These are phyloP conservation scores for Gnathonemus echidnorhynchus DNA, from an alignment of 2,113 vertebrate genomes.

Conservation along the genomic window DNA sequence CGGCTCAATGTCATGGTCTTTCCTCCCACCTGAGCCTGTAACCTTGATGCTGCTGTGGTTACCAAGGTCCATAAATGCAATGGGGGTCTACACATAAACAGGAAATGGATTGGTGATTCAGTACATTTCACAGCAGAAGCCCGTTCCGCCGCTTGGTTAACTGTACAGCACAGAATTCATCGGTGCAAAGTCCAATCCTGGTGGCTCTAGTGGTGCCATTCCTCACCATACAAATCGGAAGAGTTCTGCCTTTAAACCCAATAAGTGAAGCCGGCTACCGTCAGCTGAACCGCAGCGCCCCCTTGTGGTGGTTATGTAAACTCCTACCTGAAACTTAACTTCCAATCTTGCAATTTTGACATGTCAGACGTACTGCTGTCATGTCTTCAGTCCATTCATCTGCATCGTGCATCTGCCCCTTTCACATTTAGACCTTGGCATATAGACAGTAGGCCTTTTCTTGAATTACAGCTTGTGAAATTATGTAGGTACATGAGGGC, in stretches of 20 bases:
- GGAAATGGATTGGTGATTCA: background rate
- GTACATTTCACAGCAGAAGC: background rate
- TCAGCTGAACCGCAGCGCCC: slow-evolving; percentile 55
- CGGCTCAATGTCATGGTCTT: background rate
- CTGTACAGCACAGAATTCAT: background rate
- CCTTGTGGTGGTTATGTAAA: slow-evolving; percentile 57
- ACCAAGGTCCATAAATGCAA: background rate
- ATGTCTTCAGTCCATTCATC: background rate
- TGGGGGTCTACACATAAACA: background rate
- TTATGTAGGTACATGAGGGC: background rate
- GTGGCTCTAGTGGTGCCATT: background rate
- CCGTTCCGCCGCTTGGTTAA: background rate
- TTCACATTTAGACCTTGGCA: background rate
- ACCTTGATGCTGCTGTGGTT: background rate
- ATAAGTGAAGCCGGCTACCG: slow-evolving; percentile 27
- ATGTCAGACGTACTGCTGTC: background rate
- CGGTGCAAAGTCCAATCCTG: background rate
- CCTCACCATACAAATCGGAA: background rate
- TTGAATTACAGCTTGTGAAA: background rate
- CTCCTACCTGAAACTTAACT: slow-evolving; percentile 46
- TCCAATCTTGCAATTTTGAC: background rate
- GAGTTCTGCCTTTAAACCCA: background rate
- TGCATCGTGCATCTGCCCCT: background rate
- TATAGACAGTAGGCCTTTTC: background rate
- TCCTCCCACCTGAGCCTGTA: background rate